phyloP scores from a whole-genome alignment of 2,888 invertebrate genomes.

The Hermaeophaga mercurialis region DNA sequence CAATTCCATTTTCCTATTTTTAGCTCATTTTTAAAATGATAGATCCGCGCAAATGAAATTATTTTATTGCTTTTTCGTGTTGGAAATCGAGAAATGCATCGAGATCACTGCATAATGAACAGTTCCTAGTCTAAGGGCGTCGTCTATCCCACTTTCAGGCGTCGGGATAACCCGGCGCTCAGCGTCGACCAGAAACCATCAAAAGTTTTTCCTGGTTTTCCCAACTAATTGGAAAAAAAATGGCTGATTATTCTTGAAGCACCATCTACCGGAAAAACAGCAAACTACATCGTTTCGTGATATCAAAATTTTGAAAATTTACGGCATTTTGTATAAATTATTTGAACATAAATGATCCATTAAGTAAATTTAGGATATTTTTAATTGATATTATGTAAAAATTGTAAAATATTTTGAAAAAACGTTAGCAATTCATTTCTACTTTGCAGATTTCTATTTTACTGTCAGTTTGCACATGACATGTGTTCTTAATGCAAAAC shows the following conservation, averaged over 20 bases:
- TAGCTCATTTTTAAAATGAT: no score
- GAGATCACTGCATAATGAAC: constrained; percentile 18
- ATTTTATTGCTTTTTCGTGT: background rate
- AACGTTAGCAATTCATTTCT: background rate
- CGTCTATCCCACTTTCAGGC: constrained; percentile 24
- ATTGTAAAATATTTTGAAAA: no score
- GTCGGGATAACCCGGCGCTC: constrained; percentile 15
- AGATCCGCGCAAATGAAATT: no score
- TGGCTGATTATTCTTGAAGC: background rate
- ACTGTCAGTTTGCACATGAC: background rate
- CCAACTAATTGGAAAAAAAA: constrained; percentile 2
- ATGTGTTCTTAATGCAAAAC: background rate
- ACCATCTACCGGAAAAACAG: constrained; percentile 2
- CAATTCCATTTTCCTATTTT: no score
- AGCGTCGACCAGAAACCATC: constrained; percentile 5
- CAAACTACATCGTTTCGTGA: no score
- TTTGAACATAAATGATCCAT: no score
- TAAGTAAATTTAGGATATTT: no score
- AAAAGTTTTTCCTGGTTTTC: background rate
- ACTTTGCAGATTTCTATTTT: background rate
- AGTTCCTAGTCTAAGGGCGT: constrained; percentile 30
- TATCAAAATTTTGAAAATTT: no score
- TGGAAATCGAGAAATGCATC: constrained; percentile 11
- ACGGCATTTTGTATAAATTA: no score
- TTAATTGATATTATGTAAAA: no score